These are phyloP conservation scores for Pterocles burchelli DNA, from an alignment of 2,113 vertebrate species.

Conservation along the genomic window DNA sequence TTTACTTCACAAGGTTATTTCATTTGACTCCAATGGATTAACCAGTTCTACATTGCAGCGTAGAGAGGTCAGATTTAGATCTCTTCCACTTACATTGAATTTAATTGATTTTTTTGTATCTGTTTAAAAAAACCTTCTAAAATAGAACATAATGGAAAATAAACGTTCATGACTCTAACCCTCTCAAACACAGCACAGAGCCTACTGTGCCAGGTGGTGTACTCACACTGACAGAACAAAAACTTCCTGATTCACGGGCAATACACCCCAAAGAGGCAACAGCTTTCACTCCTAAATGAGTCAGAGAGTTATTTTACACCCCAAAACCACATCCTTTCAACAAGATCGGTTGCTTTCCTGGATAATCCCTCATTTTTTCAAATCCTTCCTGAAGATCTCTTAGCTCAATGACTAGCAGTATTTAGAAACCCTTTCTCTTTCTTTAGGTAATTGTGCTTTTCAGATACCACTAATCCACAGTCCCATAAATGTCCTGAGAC, in stretches of 20 bases:
- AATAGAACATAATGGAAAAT: not conserved
- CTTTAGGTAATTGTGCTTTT: not conserved
- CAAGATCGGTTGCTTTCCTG: not conserved
- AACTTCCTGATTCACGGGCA: not conserved
- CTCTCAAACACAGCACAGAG: not conserved
- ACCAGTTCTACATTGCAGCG: not conserved
- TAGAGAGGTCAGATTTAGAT: not conserved
- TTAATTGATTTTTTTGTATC: not conserved
- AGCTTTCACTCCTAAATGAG: not conserved
- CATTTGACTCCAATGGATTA: constrained; percentile 25
- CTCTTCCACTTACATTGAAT: not conserved
- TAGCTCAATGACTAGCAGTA: not conserved
- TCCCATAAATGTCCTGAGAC: not conserved
- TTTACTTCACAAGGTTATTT: constrained; percentile 46
- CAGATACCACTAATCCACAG: not conserved
- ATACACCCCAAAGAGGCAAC: not conserved
- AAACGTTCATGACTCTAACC: not conserved
- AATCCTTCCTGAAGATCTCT: constrained; percentile 24
- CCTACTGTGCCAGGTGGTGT: not conserved
- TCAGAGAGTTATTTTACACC: not conserved
- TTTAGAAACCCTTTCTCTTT: constrained; percentile 2
- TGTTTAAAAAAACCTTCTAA: not conserved
- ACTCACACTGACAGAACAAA: not conserved
- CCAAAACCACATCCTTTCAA: not conserved
- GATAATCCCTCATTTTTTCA: constrained; percentile 36